Evolutionary conservation across 2,797 vertebrate species (phyloP).

Genomic region (Ctenosaura bakeri): DNA sequence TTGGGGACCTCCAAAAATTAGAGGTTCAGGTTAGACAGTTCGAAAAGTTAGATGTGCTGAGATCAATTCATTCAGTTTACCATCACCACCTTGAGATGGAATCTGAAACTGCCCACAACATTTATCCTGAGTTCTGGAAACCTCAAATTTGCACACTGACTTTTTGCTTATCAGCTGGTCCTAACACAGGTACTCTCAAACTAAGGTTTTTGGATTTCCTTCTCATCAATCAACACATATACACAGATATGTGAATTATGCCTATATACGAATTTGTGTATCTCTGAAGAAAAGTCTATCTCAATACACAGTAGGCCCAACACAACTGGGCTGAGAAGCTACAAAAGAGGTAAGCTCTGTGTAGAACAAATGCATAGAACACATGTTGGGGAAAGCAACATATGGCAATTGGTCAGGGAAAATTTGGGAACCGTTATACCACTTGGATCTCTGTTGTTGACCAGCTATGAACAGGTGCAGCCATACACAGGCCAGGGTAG

Average conservation of each 20-base stretch:
- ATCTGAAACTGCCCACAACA: neutral
- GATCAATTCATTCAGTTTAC: neutral
- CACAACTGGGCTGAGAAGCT: neutral
- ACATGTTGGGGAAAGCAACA: conserved; percentile 1
- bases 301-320: neutral
- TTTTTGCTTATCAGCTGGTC: neutral
- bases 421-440: neutral
- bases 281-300: neutral
- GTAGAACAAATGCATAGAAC: neutral
- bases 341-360: neutral
- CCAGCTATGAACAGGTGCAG: conserved; percentile 7
- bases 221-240: neutral
- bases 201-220: neutral
- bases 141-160: neutral
- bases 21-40: neutral
- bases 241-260: no score
- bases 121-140: neutral
- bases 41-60: neutral
- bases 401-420: neutral
- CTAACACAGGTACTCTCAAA: neutral
- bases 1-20: neutral
- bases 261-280: no score
- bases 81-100: neutral
- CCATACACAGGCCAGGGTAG: neutral
- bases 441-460: conserved; percentile 1